Base-by-base conservation (phyloP, 2,888 invertebrate species). In the Pammene fasciana region DNA sequence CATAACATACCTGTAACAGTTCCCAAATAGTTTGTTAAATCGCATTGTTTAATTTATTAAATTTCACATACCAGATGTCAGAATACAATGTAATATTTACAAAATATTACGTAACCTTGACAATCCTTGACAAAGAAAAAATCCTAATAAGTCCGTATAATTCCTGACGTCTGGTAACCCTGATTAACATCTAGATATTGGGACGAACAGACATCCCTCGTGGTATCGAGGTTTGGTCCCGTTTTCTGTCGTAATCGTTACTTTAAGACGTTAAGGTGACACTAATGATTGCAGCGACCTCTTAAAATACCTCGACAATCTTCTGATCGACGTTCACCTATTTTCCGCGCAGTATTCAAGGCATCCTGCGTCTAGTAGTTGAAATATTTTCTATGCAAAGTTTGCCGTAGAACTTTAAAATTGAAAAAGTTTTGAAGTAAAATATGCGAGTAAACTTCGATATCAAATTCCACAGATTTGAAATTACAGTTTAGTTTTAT, bases 231-330 rank as follows among this genome's bases (percentile, higher is more conserved):
- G 10, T 36, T 13, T 13, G 14, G 36, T 38, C 43, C 50, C 52
- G 59, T 43, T 65, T 57, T 59, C 57, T 46, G 62, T 52, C 38
- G 36, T 61, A 61, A 59, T 46, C 68, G 57, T 65, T 59, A 57
- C 68, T 64, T 43, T 45, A 5, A 38, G 50, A 57, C 43, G 57
- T 45, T 59, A 59, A 46, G 14, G 67, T 54, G 46, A 55, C 61
- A 55, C n/a, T 52, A 65, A 65, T 26, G 45, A 54, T 41, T 26
- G 46, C 38, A 55, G 26, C 18, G 52, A 52, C 52, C 18, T 54
- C 36, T 54, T 18, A 52, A 54, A 60, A 38, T 10, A 11, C 4
- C 45, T 59, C 8, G 38, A 26, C 7, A 45, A 48, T n/a, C 14
- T 62, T 41, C 52, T 41, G 13, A 41, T 18, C 7, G 36, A 38